Evolutionary conservation across 1,140 invertebrate genomes (phyloP), one percentile per base, ranked within the genome.

Genomic region (Luehdorfia chinensis): DNA sequence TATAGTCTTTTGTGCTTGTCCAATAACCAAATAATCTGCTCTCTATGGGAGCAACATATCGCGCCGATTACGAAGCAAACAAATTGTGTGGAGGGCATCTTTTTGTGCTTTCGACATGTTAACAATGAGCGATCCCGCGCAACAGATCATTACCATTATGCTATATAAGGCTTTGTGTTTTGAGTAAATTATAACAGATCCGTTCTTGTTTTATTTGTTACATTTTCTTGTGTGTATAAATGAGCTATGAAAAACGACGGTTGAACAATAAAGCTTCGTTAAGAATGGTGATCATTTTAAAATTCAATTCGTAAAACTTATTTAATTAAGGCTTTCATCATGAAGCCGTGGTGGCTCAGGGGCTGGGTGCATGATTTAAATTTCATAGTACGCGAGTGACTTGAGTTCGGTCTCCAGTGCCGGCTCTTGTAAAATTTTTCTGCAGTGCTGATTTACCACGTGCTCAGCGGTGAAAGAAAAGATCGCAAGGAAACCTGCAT

Each of bases 161-260:
- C 76, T 76, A 49, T 79, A 80, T 74, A 76, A 69, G 81, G 83
- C 77, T 83, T 86, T 86, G 83, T 86, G 68, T 86, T 86, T 86
- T 86, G 77, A 83, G 83, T 83, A 84, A 86, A 84, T 86, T 84
- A 84, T 86, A 84, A 86, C 83, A 79, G 76, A 65, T 74, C 60
- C 65, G 63, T 63, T 66, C 73, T 74, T 68, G 66, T 67, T 72
- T 72, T 78, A 69, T 74, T 70, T 67, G 67, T 72, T 70, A 65
- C 65, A 81, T 60, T 64, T 63, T 66, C 66, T 67, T 68, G 62
- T 52, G 62, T 46, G 51, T 50, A 60, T 54, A n/a, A n/a, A n/a
- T n/a, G n/a, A n/a, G n/a, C n/a, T 50, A 59, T 52, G 59, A 54
- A 61, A 55, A 50, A 39, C 50, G 56, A 45, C 45, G 48, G 36